Base-by-base conservation (phyloP, 2,113 vertebrate genomes). In the Pseudopodoces humilis region DNA sequence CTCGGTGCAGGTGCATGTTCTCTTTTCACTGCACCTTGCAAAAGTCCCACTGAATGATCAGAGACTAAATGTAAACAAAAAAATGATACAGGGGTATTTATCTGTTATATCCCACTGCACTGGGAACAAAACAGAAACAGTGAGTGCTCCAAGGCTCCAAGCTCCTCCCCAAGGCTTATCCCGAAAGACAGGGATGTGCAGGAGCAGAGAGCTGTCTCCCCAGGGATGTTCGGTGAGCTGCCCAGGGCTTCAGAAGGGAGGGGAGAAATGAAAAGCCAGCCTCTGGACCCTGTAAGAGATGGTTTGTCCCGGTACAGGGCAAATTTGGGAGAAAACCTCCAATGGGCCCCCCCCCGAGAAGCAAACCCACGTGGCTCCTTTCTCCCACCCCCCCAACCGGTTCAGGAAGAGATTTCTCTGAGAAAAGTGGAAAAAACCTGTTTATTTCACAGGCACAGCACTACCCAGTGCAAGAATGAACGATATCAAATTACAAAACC, bases 41-140 rank as follows among this genome's bases (percentile, higher is more conserved):
- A 3, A 79, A 47, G 7, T 24, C 31, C 5, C 5, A 1, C 71
- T 27, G 43, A 44, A 28, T 2, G 4, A 22, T 7, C 10, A 31
- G 60, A 70, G 15, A 46, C n/a, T 39, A 22, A 10, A 39, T 12
- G 24, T 16, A 11, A 56, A 14, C 41, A 10, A 49, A 64, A 55
- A 0, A 14, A 37, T 9, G 33, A 15, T 16, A 1, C 6, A 7
- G 37, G 5, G 60, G 28, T 5, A 15, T 30, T 43, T 3, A 1
- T n/a, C 35, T 43, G 13, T 18, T 8, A 9, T 19, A 4, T 9
- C 12, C 55, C 52, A 15, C 18, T 2, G 58, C 30, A 0, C n/a
- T 9, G 50, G 15, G 27, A 10, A 1, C 12, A 53, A 46, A 37
- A 5, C 2, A 3, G 24, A 35, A 28, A 3, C 1, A n/a, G 20